Evolutionary conservation across 2,888 invertebrate genomes (phyloP).

Genomic region (Erynnis tages): DNA sequence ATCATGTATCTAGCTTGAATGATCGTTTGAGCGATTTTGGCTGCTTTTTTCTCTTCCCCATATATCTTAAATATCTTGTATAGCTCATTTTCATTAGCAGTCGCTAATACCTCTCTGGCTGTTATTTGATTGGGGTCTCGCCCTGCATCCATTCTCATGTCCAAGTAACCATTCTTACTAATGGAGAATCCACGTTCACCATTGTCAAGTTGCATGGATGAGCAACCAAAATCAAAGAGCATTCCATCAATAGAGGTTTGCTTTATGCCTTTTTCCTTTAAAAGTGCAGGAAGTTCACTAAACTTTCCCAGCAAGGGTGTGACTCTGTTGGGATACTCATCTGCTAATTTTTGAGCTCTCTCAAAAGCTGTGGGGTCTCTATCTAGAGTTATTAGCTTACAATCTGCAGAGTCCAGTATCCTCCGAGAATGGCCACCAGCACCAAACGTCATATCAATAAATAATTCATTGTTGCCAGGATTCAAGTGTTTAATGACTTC

Average conservation of each 20-base stretch:
- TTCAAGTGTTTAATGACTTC: conserved; percentile 86
- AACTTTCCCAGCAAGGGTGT: conserved; percentile 93
- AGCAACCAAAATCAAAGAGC: conserved; percentile 96
- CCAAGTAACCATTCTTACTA: conserved; percentile 91
- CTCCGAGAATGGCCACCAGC: conserved; percentile 93
- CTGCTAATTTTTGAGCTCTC: conserved; percentile 84
- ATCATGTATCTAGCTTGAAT: conserved; percentile 90
- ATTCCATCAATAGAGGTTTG: conserved; percentile 90
- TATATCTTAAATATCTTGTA: conserved; percentile 93
- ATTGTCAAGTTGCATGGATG: conserved; percentile 96
- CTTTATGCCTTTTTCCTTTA: conserved; percentile 81
- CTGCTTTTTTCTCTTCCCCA: conserved; percentile 94
- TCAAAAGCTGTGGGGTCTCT: conserved; percentile 91
- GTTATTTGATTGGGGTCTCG: conserved; percentile 87
- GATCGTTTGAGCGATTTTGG: conserved; percentile 92
- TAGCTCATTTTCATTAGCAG: conserved; percentile 89
- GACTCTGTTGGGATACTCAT: conserved; percentile 86
- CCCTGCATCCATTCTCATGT: conserved; percentile 97
- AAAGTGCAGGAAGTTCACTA: conserved; percentile 89
- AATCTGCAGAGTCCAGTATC: conserved; percentile 85
- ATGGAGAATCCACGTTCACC: conserved; percentile 92
- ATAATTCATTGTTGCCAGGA: conserved; percentile 82
- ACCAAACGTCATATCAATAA: conserved; percentile 98
- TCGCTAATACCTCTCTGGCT: conserved; percentile 93
- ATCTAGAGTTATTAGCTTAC: conserved; percentile 91